Base-by-base conservation (phyloP, 2,797 vertebrate species). In the Tenualosa ilisha region DNA sequence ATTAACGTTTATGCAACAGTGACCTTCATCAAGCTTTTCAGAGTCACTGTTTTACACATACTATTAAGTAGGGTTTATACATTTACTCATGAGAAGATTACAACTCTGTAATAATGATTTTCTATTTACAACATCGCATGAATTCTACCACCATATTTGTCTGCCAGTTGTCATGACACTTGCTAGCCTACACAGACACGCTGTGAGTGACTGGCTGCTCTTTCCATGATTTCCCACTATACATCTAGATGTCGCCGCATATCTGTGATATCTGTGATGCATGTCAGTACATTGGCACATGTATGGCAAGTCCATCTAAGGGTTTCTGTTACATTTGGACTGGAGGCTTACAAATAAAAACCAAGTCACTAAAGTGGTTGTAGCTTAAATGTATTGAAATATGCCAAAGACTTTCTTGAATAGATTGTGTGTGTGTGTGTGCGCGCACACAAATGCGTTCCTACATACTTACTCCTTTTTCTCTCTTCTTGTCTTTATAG, bases 401-500 rank as follows among this genome's bases (percentile, higher is more conserved):
- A 54, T 54, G 53, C 53, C 46, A 46, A 46, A 46, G 46, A 46
- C 46, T 53, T 53, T 53, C 51, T 53, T 53, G 51, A 53, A 15
- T 53, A 53, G 53, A 13, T 65, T 2, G n/a, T 50, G 84, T 9
- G 26, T 56, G 75, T 85, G 22, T 88, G 82, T 68, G 81, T 82
- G 86, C 53, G 86, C 54, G 63, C 81, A 54, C 82, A 50, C 50
- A 46, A 6, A n/a, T n/a, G n/a, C 31, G 31, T 59, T 54, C 51
- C 53, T 68, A 54, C 81, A 72, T 12, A 46, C 72, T 95, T 93
- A 99, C 98, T 94, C 96, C 96, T 86, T 95, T 95, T 92, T 99
- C 98, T 83, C 96, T 95, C 88, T 98, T 97, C 17, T 89, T 90
- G 89, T 96, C 97, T 89, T 95, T 96, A 93, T 98, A 99, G 90